Conservation (phyloP, 1,140 invertebrate species). For the Wasmannia auropunctata region DNA sequence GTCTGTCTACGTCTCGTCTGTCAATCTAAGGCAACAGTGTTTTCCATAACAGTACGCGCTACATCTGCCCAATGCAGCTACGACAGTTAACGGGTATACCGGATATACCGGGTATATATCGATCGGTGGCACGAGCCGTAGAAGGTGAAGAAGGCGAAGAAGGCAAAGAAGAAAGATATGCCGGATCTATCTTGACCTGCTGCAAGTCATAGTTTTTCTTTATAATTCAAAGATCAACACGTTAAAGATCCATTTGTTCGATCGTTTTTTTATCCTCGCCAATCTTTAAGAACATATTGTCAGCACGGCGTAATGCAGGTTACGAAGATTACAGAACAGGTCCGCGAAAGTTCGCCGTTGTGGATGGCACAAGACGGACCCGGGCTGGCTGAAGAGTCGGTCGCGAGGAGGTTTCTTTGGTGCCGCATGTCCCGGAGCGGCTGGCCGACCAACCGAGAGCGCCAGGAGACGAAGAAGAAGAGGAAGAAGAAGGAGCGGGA, state of each 20-base stretch:
- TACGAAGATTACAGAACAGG: background rate
- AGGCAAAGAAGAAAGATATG: background rate
- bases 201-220: background rate
- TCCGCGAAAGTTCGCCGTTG: background rate
- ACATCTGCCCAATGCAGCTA: conserved; percentile 27
- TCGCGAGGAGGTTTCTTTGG: conserved; percentile 7
- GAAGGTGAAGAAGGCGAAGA: conserved; percentile 27
- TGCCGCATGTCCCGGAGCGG: conserved; percentile 4
- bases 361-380: conserved; percentile 2
- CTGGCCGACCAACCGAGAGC: conserved; percentile 33
- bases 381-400: conserved; percentile 26
- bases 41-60: conserved; percentile 27
- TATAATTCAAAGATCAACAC: background rate
- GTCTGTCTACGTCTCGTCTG: background rate
- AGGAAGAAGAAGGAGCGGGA: conserved; percentile 46
- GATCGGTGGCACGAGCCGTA: conserved; percentile 27
- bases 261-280: background rate
- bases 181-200: conserved; percentile 17
- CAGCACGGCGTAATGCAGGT: background rate
- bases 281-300: background rate
- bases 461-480: background rate
- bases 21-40: background rate
- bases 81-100: conserved; percentile 47
- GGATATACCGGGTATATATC: conserved; percentile 18
- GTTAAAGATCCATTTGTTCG: background rate